phyloP scores from a whole-genome alignment of 2,113 vertebrate genomes.

The Raphicerus campestris region DNA sequence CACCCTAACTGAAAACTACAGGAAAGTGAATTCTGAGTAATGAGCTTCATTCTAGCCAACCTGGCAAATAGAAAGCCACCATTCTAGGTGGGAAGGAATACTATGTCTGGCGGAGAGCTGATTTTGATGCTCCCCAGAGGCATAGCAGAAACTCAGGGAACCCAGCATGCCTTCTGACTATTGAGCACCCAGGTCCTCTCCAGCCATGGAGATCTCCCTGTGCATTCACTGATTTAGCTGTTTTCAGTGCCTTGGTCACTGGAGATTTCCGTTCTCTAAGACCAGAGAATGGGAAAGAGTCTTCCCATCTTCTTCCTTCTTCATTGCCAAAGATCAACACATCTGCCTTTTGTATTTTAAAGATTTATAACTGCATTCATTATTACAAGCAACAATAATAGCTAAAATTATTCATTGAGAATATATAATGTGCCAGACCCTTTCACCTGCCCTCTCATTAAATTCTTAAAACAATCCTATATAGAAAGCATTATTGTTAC shows the following conservation, averaged over 20 bases:
- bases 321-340: background rate
- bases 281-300: background rate
- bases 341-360: background rate
- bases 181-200: background rate
- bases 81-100: background rate
- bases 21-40: background rate
- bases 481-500: background rate
- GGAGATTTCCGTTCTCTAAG: background rate
- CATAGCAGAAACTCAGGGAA: background rate
- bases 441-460: background rate
- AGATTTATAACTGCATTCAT: background rate
- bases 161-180: background rate
- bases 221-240: background rate
- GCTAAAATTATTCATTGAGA: background rate
- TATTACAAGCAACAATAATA: background rate
- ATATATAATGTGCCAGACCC: background rate
- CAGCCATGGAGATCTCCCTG: too few relatives aligned
- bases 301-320: background rate
- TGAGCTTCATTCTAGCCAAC: background rate
- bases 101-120: background rate
- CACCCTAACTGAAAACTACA: background rate
- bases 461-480: background rate
- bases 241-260: background rate
- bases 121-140: background rate
- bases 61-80: background rate